Evolutionary conservation across 2,888 invertebrate genomes (phyloP).

Genomic region (Polyommatus iphigenia): DNA sequence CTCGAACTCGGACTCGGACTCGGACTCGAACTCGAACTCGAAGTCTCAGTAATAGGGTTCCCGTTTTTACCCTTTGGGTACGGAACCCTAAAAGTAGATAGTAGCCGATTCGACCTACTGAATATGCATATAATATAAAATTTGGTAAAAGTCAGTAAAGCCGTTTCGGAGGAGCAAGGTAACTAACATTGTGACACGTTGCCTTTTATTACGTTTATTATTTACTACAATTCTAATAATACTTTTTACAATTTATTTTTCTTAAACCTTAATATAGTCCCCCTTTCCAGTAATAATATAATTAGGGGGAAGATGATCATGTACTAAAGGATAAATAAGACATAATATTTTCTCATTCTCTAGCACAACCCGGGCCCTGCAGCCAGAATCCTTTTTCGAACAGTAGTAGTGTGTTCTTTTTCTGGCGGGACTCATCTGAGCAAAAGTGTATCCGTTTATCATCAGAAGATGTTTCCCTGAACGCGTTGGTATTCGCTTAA

Average conservation of each 20-base stretch:
- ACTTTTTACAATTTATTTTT: conserved; percentile 27
- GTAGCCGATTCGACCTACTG: too few species aligned
- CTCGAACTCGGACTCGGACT: too few species aligned
- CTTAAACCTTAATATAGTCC: conserved; percentile 37
- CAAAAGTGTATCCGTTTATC: conserved; percentile 46
- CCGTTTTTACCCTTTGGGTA: too few species aligned
- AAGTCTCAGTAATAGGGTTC: too few species aligned
- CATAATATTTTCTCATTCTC: conserved; percentile 31
- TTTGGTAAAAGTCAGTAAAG: too few species aligned
- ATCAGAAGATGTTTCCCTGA: conserved; percentile 43
- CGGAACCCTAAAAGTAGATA: too few species aligned
- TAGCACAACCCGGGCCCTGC: conserved; percentile 39
- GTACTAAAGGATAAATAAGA: not conserved
- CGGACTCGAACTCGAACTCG: too few species aligned
- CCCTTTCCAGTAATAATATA: conserved; percentile 41
- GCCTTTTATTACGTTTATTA: too few species aligned
- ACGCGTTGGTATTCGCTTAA: conserved; percentile 38
- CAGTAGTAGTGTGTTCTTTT: conserved; percentile 44
- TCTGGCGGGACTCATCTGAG: conserved; percentile 39
- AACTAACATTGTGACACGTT: too few species aligned
- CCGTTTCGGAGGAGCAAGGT: too few species aligned
- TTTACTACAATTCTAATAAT: not conserved
- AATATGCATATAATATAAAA: too few species aligned
- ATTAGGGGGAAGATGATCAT: conserved; percentile 42
- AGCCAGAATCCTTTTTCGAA: conserved; percentile 42